Percentiles rank a stretch among this genome's conserved stretches.
These are phyloP conservation scores for Macropus fuliginosus DNA, from an alignment of 2,797 vertebrate species.

Conservation along the genomic window DNA sequence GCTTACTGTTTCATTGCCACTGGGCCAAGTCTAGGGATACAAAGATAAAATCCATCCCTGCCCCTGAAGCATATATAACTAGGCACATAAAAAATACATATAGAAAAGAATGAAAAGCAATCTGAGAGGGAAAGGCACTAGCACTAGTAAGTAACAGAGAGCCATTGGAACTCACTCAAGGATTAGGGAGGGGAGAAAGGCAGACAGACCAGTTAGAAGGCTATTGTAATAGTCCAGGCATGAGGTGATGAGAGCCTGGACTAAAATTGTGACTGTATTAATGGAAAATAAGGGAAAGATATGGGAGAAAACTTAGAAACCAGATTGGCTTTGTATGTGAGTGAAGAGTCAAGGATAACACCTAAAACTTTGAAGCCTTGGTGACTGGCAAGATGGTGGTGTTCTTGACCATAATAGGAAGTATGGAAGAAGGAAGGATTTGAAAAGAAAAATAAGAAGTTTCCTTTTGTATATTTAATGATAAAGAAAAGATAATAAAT, in stretches of 20 bases:
- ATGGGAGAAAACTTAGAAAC: neutral
- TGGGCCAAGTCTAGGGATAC: neutral
- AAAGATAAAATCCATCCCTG: neutral
- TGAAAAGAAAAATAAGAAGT: neutral
- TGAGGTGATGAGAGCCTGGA: neutral
- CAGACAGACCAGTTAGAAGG: neutral
- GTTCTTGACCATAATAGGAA: neutral
- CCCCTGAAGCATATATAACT: neutral
- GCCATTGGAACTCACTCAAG: neutral
- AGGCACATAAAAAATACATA: neutral
- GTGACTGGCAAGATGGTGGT: neutral
- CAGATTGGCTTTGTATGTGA: neutral
- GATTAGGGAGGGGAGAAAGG: rapidly evolving
- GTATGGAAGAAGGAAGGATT: neutral
- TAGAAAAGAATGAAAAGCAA: neutral
- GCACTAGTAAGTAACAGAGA: neutral
- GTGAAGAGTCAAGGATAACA: neutral
- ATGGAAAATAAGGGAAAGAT: neutral
- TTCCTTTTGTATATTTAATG: neutral
- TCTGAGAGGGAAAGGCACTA: neutral
- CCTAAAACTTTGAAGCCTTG: neutral
- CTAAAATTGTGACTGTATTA: neutral
- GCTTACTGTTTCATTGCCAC: neutral
- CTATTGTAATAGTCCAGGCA: neutral
- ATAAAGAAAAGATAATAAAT: neutral